Evolutionary conservation across 2,113 vertebrate species (phyloP).

Genomic region (Psittacula cyanocephala): DNA sequence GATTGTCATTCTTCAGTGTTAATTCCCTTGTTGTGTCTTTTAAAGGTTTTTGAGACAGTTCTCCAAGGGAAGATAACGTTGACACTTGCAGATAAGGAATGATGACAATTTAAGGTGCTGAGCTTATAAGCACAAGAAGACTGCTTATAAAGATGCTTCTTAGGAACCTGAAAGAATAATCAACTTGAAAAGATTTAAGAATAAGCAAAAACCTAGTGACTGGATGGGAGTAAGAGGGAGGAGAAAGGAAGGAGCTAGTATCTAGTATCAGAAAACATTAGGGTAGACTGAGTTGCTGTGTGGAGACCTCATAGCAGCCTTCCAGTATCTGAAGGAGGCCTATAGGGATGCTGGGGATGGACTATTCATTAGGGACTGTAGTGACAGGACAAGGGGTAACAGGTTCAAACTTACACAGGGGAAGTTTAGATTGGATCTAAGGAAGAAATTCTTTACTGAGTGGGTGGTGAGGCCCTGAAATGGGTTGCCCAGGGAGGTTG

Average conservation of each 20-base stretch:
- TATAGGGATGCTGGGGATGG: too few relatives aligned
- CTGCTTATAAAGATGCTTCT: not conserved
- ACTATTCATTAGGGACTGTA: too few relatives aligned
- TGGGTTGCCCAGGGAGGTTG: too few relatives aligned
- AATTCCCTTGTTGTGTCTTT: not conserved
- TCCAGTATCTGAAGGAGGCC: too few relatives aligned
- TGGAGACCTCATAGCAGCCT: too few relatives aligned
- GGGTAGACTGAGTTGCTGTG: not conserved
- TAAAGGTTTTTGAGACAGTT: not conserved
- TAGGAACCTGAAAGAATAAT: not conserved
- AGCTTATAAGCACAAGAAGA: not conserved
- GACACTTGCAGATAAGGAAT: not conserved
- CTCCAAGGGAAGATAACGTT: not conserved
- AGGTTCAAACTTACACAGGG: too few relatives aligned
- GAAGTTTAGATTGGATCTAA: too few relatives aligned
- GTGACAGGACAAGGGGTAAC: too few relatives aligned
- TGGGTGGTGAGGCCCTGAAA: too few relatives aligned
- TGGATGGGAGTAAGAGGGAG: not conserved
- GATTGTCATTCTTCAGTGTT: not conserved
- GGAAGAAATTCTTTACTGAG: too few relatives aligned
- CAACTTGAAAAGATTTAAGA: not conserved
- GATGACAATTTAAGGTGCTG: not conserved
- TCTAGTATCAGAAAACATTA: not conserved
- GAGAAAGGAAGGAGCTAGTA: not conserved
- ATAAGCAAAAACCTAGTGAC: not conserved